These are phyloP conservation scores for Dicrostonyx torquatus DNA, from an alignment of 2,797 vertebrate genomes.

Conservation along the genomic window DNA sequence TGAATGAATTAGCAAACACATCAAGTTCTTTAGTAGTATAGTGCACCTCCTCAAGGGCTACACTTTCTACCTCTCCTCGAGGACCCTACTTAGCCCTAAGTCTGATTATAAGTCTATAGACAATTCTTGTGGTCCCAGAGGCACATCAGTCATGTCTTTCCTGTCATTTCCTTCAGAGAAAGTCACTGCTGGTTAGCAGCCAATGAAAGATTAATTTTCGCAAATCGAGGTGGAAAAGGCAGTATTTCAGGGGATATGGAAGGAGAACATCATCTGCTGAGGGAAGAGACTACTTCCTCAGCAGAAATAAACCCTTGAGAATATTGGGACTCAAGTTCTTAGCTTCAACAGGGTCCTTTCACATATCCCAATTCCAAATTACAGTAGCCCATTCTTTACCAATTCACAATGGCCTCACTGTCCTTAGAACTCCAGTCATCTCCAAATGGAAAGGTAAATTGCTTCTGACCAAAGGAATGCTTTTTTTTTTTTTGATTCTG, in stretches of 20 bases:
- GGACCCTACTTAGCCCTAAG: background rate
- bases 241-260: background rate
- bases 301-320: background rate
- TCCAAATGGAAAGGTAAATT: conserved; percentile 35
- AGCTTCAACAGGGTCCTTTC: background rate
- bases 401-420: background rate
- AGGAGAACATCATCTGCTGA: background rate
- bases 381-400: background rate
- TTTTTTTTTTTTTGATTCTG: background rate
- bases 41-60: background rate
- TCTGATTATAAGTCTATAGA: background rate
- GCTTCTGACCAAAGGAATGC: background rate
- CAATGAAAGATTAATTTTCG: background rate
- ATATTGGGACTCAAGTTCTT: background rate
- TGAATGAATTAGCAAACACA: background rate
- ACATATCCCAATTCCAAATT: background rate
- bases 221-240: background rate
- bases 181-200: background rate
- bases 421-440: background rate
- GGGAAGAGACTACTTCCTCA: background rate
- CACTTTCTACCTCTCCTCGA: background rate
- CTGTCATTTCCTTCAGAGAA: background rate
- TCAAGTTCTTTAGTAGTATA: background rate
- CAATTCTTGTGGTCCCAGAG: background rate
- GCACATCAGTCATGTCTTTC: background rate